Conservation (phyloP, 2,888 invertebrate species). For the Drosophila ustulata region DNA sequence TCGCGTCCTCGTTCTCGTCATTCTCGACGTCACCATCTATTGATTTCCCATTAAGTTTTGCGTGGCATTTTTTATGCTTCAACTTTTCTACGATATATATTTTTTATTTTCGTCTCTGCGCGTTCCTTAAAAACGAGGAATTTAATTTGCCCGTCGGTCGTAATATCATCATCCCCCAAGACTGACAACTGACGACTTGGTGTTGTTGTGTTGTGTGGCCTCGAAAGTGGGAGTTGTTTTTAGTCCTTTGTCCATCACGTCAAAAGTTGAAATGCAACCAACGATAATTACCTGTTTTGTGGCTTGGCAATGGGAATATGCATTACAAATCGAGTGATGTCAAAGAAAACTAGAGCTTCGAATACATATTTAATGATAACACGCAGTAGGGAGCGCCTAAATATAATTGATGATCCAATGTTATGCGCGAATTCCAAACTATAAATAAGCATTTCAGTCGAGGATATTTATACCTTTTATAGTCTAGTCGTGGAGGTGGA, state of each 20-base stretch:
- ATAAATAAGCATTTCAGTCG: neutral
- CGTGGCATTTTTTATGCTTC: constrained; percentile 54
- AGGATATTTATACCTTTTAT: neutral
- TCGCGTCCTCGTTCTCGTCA: constrained; percentile 18
- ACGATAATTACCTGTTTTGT: constrained; percentile 1
- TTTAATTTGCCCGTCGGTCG: constrained; percentile 17
- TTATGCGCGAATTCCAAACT: constrained; percentile 2
- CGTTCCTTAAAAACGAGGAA: constrained; percentile 30
- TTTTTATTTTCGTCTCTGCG: neutral
- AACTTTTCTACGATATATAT: constrained; percentile 21
- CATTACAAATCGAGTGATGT: neutral
- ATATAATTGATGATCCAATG: constrained; percentile 13
- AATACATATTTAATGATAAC: neutral
- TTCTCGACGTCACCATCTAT: constrained; percentile 42
- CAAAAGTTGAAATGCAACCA: neutral
- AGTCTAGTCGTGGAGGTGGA: neutral
- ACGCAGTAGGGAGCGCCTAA: neutral
- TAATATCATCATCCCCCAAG: constrained; percentile 34
- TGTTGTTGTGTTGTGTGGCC: too few species aligned
- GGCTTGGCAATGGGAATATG: neutral
- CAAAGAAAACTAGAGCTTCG: neutral
- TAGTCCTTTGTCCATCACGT: constrained; percentile 2
- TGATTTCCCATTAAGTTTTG: constrained; percentile 73
- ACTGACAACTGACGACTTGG: neutral
- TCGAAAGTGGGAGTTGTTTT: neutral